Conservation (phyloP, 2,797 vertebrate genomes). For the Pseudochirops corinnae region DNA sequence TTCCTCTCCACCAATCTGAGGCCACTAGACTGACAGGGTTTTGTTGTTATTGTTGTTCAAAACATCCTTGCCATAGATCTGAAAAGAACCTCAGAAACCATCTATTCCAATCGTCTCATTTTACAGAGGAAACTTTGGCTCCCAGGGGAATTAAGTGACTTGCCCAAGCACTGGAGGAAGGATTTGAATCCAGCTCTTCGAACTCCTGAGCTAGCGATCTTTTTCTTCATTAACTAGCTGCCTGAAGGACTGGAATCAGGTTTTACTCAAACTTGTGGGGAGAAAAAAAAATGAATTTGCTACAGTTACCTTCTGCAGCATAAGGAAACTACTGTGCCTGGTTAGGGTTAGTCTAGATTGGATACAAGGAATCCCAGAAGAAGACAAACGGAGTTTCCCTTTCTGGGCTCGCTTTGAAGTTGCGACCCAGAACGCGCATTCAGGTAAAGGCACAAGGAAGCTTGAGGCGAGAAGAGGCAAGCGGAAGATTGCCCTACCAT, state of each 20-base stretch:
- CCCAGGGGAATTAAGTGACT: not conserved
- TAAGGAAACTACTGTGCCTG: not conserved
- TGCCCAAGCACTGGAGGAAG: not conserved
- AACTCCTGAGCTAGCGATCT: not conserved
- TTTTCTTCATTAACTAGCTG: not conserved
- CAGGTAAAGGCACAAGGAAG: not conserved
- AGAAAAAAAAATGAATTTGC: not conserved
- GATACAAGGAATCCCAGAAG: not conserved
- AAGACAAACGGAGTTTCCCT: not conserved
- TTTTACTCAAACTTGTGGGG: not conserved
- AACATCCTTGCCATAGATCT: not conserved
- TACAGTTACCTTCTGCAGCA: not conserved
- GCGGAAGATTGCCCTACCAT: not conserved
- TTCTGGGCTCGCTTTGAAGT: not conserved
- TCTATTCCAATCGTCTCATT: not conserved
- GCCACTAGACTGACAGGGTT: not conserved
- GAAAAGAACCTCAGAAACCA: not conserved
- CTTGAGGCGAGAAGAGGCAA: fast-evolving
- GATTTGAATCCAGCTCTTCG: not conserved
- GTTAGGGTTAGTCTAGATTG: not conserved
- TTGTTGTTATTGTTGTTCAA: not conserved
- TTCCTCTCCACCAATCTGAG: not conserved
- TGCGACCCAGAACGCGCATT: not conserved
- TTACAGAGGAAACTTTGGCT: not conserved
- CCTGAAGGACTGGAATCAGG: not conserved